Percentiles rank a stretch among this genome's conserved stretches.
phyloP scores from a whole-genome alignment of 92 coral and sea anemone genomes.

The Plumapathes pennacea region DNA sequence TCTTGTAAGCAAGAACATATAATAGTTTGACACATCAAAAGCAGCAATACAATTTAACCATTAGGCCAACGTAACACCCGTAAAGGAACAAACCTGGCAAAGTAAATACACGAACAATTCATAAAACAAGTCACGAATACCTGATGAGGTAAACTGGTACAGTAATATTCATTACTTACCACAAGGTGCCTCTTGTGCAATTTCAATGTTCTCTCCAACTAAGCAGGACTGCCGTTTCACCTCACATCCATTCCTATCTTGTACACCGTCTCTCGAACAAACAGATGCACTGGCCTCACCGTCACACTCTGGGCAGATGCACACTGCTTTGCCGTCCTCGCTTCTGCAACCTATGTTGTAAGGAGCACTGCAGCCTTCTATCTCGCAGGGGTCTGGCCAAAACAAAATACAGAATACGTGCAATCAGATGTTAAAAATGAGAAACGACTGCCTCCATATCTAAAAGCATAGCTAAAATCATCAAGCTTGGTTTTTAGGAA shows the following conservation, averaged over 20 bases:
- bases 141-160: no score
- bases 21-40: no score
- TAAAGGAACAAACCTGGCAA: no score
- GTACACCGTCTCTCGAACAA: slow-evolving; percentile 17
- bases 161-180: slow-evolving; percentile 26
- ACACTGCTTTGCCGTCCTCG: slow-evolving; percentile 6
- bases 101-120: no score
- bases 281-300: slow-evolving; percentile 2
- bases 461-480: no score
- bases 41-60: no score
- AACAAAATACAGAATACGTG: not conserved
- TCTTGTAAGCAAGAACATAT: not conserved
- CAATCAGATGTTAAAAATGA: no score
- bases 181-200: slow-evolving; percentile 22
- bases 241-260: slow-evolving; percentile 17
- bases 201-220: not conserved
- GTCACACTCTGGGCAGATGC: slow-evolving; percentile 36
- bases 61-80: no score
- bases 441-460: no score
- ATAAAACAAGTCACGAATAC: no score
- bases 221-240: slow-evolving; percentile 17
- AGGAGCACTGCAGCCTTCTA: slow-evolving; percentile 23
- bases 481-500: no score
- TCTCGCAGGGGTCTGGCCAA: slow-evolving; percentile 21
- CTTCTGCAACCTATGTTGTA: slow-evolving; percentile 33